Conservation (phyloP, 1,140 invertebrate genomes). For the Subanguina moxae region DNA sequence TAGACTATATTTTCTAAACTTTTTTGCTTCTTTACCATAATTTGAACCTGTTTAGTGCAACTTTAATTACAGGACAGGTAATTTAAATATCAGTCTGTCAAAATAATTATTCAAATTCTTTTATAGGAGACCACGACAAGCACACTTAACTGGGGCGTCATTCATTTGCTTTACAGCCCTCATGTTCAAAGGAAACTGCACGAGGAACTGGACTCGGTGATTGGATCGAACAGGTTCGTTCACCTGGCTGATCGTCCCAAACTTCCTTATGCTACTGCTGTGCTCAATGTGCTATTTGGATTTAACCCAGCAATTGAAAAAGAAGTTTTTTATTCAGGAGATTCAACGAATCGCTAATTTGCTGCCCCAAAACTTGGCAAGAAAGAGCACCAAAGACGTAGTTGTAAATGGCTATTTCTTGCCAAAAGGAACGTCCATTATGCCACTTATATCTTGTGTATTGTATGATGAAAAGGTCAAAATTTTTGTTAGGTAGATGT, state of each 20-base stretch:
- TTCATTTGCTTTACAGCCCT: slow-evolving; percentile 73
- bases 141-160: slow-evolving; percentile 77
- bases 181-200: slow-evolving; percentile 64
- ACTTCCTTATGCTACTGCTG: slow-evolving; percentile 22
- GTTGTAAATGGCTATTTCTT: slow-evolving; percentile 19
- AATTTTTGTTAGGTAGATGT: background rate
- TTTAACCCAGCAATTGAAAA: background rate
- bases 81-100: background rate
- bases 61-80: background rate
- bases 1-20: too few relatives aligned
- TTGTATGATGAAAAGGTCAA: slow-evolving; percentile 34
- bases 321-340: slow-evolving; percentile 21
- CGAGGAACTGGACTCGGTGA: slow-evolving; percentile 16
- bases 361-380: slow-evolving; percentile 19
- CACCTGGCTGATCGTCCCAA: slow-evolving; percentile 3
- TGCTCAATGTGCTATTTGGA: slow-evolving; percentile 19
- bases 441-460: slow-evolving; percentile 26
- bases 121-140: slow-evolving; percentile 75
- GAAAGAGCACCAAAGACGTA: slow-evolving; percentile 23
- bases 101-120: background rate
- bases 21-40: too few relatives aligned
- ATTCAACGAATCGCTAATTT: slow-evolving; percentile 34
- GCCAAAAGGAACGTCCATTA: slow-evolving; percentile 19
- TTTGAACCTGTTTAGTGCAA: background rate
- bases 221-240: slow-evolving; percentile 7